These are phyloP conservation scores for Hyperoplus lanceolatus DNA, from an alignment of 2,797 vertebrate genomes.

Conservation along the genomic window DNA sequence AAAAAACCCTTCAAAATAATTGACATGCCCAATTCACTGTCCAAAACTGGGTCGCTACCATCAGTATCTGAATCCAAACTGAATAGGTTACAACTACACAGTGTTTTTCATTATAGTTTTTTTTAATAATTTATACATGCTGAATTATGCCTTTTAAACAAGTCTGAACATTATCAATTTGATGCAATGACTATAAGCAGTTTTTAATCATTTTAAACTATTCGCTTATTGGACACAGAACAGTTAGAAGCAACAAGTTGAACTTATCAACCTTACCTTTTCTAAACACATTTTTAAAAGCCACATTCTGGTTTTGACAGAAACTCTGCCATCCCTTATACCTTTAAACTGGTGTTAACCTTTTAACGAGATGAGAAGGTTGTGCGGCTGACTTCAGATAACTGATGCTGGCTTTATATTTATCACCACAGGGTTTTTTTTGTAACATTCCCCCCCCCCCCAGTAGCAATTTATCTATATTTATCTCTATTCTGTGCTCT, in stretches of 20 bases:
- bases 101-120: conserved; percentile 3
- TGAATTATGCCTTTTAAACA: too few relatives aligned
- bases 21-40: too few relatives aligned
- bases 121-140: too few relatives aligned
- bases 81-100: conserved; percentile 27
- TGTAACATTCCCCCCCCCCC: neutral
- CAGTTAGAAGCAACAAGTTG: neutral
- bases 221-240: neutral
- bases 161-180: too few relatives aligned
- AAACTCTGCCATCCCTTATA: neutral
- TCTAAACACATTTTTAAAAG: neutral
- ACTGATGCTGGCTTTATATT: neutral
- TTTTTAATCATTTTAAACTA: too few relatives aligned
- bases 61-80: too few relatives aligned
- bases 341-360: neutral
- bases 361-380: neutral
- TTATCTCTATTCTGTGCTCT: neutral
- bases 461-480: neutral
- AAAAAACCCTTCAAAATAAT: too few relatives aligned
- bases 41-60: too few relatives aligned
- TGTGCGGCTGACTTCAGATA: neutral
- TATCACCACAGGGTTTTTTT: too few relatives aligned
- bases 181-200: too few relatives aligned
- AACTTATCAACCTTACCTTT: neutral
- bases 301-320: too few relatives aligned